These are phyloP conservation scores for Plodia interpunctella DNA, from an alignment of 1,140 invertebrate genomes.

Conservation along the genomic window DNA sequence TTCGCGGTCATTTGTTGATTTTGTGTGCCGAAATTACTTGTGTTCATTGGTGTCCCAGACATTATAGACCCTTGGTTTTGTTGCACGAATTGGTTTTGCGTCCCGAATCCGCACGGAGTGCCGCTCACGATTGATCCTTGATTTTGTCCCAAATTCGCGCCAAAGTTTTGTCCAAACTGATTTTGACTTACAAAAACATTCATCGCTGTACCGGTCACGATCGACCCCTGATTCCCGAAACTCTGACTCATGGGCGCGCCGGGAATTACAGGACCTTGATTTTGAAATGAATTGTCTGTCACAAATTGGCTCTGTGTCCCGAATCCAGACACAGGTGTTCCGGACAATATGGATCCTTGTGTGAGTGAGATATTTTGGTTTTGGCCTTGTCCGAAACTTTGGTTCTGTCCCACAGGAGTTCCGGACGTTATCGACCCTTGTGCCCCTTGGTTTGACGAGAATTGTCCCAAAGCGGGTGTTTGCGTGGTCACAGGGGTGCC, in stretches of 20 bases:
- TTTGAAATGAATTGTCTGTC: conserved; percentile 3
- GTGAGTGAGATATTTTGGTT: not conserved
- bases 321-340: not conserved
- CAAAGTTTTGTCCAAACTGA: conserved; percentile 5
- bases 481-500: conserved; percentile 35
- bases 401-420: conserved; percentile 17
- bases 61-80: conserved; percentile 30
- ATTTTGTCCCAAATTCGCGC: conserved; percentile 10
- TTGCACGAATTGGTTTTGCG: conserved; percentile 4
- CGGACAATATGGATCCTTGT: conserved; percentile 2
- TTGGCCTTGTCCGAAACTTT: not conserved
- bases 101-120: conserved; percentile 9
- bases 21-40: conserved; percentile 1
- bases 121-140: conserved; percentile 25
- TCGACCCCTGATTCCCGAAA: conserved; percentile 15
- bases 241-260: conserved; percentile 15
- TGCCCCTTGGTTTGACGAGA: conserved; percentile 33
- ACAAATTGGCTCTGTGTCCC: conserved; percentile 1
- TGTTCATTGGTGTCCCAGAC: conserved; percentile 12
- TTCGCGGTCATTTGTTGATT: too few species aligned
- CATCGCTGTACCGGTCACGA: conserved; percentile 15
- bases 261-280: conserved; percentile 23
- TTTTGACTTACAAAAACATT: conserved; percentile 3
- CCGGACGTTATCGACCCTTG: conserved; percentile 16
- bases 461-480: conserved; percentile 37